A percentile compares a stretch with the other conserved stretches of the same genome.
phyloP scores from a whole-genome alignment of 2,888 invertebrate species.

The Sepioteuthis lessoniana region DNA sequence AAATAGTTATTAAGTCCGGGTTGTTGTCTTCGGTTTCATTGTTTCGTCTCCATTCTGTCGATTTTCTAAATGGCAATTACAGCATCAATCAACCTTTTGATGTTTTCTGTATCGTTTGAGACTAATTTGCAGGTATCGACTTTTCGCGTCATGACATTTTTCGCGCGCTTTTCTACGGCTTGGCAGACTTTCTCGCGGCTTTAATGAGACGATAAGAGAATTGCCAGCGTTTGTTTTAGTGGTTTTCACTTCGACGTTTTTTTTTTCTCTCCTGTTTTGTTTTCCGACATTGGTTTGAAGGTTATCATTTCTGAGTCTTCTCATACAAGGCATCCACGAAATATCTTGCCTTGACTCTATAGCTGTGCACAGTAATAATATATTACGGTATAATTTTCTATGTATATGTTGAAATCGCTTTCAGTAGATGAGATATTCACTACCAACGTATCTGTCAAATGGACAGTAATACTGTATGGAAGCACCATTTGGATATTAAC shows the following conservation, averaged over 20 bases:
- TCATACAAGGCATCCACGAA: too few relatives aligned
- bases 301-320: not conserved
- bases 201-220: constrained; percentile 23
- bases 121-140: constrained; percentile 1
- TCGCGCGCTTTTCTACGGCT: constrained; percentile 6
- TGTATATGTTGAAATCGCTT: too few relatives aligned
- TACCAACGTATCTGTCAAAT: too few relatives aligned
- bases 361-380: too few relatives aligned
- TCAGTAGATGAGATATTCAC: too few relatives aligned
- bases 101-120: not conserved
- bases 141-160: not conserved
- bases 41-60: constrained; percentile 1
- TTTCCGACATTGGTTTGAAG: not conserved
- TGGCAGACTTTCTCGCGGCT: not conserved
- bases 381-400: too few relatives aligned
- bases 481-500: too few relatives aligned
- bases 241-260: not conserved
- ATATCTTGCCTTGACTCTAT: too few relatives aligned
- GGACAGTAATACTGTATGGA: too few relatives aligned
- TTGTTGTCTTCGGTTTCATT: not conserved
- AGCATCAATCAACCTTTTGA: constrained; percentile 13
- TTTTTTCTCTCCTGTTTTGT: not conserved
- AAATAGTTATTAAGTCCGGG: not conserved
- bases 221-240: not conserved
- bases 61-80: not conserved